A percentile compares a stretch with the other conserved stretches of the same genome.
phyloP scores from a whole-genome alignment of 2,888 invertebrate genomes.

The Chromoteleia sp. region DNA sequence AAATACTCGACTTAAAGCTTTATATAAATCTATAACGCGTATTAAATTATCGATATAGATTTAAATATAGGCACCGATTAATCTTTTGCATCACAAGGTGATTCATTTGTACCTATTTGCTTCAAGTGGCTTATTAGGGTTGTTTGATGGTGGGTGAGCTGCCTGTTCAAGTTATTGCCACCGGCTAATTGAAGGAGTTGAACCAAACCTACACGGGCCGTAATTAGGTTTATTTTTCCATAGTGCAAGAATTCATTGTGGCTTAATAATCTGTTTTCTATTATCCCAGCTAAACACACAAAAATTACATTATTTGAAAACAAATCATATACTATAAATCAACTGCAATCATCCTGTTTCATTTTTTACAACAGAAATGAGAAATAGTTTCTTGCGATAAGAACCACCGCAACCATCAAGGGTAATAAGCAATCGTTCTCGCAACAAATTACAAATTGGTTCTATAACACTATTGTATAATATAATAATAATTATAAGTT shows the following conservation, averaged over 20 bases:
- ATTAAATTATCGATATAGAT: constrained; percentile 80
- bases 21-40: constrained; percentile 78
- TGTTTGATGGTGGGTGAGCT: constrained; percentile 89
- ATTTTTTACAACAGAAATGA: too few relatives aligned
- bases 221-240: constrained; percentile 88
- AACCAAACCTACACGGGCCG: constrained; percentile 89
- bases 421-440: too few relatives aligned
- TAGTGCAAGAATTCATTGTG: constrained; percentile 89
- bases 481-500: too few relatives aligned
- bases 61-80: constrained; percentile 77
- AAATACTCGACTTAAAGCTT: constrained; percentile 78
- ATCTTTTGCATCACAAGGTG: constrained; percentile 72
- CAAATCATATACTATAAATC: not conserved
- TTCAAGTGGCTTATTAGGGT: constrained; percentile 89
- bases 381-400: too few relatives aligned
- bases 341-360: too few relatives aligned
- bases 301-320: not conserved
- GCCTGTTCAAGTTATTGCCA: constrained; percentile 87
- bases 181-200: constrained; percentile 89
- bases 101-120: constrained; percentile 80
- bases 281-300: constrained; percentile 45
- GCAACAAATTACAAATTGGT: too few relatives aligned
- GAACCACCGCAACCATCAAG: too few relatives aligned
- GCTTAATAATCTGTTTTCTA: constrained; percentile 86
- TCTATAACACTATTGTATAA: too few relatives aligned